Base-by-base conservation (phyloP, 1,140 invertebrate species). In the Ceratoteleas bidentatus region DNA sequence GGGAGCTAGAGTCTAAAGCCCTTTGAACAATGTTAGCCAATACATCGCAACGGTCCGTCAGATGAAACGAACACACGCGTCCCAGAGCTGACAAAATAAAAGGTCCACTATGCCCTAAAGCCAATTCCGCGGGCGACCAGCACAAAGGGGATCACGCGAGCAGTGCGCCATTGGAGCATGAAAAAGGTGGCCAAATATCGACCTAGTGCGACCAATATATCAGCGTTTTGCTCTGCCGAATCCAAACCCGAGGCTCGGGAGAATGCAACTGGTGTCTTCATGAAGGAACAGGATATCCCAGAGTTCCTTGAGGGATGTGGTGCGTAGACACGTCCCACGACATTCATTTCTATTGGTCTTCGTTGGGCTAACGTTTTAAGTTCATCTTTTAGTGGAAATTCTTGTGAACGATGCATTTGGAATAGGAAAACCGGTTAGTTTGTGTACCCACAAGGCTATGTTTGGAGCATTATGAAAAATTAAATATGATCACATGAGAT, bases 261-360 rank as follows among this genome's bases (percentile, higher is more conserved):
- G 66, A 86, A 84, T 84, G 77, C 86, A 56, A 69, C 81, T 32
- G 81, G 68, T 53, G 84, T 88, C 83, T 89, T 89, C 84, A 90
- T 90, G 89, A 92, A 91, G 88, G 90, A 92, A 75, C 90, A 91
- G 65, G 90, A 91, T 57, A 90, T 91, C 49, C 89, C 91, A 5
- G 90, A 91, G 45, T 92, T 89, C 54, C 52, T 92, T 54, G 90
- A 92, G 78, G 89, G 89, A 56, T 92, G 91, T 81, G 91, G 90
- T 68, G 56, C 88, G 65, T 62, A 49, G 10, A 49, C 24, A 24
- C 24, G 24, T 24, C 24, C 24, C 24, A 24, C 24, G 4, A 24
- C 4, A 4, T 24, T 24, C 24, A 24, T 24, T 24, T 24, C 24
- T 2, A 1, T 24, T 24, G 24, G 24, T 24, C 4, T 2, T 24